Conservation (phyloP, 2,113 vertebrate species). For the Synodontis membranacea region DNA sequence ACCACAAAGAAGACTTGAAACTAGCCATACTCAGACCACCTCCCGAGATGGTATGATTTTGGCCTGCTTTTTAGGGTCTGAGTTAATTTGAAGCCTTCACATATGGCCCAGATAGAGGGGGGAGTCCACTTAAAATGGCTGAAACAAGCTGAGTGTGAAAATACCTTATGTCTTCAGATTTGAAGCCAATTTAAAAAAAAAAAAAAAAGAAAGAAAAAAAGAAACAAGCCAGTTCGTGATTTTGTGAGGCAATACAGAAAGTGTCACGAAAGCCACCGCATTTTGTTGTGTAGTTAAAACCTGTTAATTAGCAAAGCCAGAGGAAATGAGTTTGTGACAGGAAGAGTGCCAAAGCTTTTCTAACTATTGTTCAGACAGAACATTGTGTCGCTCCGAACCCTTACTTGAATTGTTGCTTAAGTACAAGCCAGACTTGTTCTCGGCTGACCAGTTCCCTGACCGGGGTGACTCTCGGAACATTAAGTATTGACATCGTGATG, state of each 20-base stretch:
- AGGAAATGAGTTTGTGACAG: background rate
- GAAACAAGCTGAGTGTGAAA: background rate
- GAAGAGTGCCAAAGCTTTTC: background rate
- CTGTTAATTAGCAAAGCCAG: background rate
- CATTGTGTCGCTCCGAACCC: background rate
- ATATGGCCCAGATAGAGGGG: background rate
- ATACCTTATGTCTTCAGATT: background rate
- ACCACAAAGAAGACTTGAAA: slow-evolving; percentile 6
- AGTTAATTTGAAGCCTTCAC: background rate
- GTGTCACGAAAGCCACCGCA: background rate
- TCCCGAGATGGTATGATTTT: background rate
- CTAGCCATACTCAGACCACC: slow-evolving; percentile 7
- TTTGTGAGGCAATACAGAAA: background rate
- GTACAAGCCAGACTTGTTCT: background rate
- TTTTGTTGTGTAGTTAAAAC: background rate
- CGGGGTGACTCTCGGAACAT: background rate
- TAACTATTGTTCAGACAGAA: background rate
- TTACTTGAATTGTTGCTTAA: background rate
- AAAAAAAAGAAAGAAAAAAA: too few species aligned
- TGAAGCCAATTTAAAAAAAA: background rate
- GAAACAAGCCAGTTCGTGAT: background rate
- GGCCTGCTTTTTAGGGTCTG: too few species aligned
- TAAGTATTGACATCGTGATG: background rate
- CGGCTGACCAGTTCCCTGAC: background rate
- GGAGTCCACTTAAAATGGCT: background rate